Evolutionary conservation across 2,113 vertebrate genomes (phyloP), one percentile per base, ranked within the genome.

Genomic region (Myotis yumanensis): DNA sequence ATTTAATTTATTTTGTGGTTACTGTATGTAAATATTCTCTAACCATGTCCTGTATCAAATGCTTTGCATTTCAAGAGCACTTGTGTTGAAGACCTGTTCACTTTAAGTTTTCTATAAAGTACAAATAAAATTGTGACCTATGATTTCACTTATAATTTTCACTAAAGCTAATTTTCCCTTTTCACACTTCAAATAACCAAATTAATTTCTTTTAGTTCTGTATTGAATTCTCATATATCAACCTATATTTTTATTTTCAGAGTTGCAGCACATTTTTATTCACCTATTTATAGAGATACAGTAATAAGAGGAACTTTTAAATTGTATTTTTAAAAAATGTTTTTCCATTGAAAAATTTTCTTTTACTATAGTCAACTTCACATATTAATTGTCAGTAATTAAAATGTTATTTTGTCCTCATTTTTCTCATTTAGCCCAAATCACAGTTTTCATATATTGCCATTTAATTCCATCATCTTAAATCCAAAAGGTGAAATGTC

Each of bases 401-500:
- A 95, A 93, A 91, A 79, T 88, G 22, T 35, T 90, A 95, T 94
- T 96, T 94, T 79, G 43, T 51, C 62, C 68, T 94, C 62, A 71
- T 95, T 91, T 94, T 96, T 83, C 92, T 90, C 68, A 92, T 82
- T 96, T 96, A 79, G 35, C 92, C 54, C 82, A 85, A 88, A 93
- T 96, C 75, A 88, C 20, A 90, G 51, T 75, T 93, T 83, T 95
- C 77, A 66, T 92, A 80, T 52, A 79, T 52, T 79, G 48, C 23
- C 92, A 76, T 87, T 96, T 96, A 96, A 97, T 95, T 37, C 66
- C 85, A 80, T 97, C 92, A 96, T 79, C 82, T 93, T 75, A 72
- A 83, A 94, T 88, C 43, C 72, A 86, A 97, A 97, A 94, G 94
- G 84, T 97, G 86, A 93, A 91, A 90, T 90, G 71, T 68, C 76